Percentiles rank a stretch among this genome's conserved stretches.
Evolutionary conservation across 2,113 vertebrate species (phyloP).

Genomic region (Mastomys coucha): DNA sequence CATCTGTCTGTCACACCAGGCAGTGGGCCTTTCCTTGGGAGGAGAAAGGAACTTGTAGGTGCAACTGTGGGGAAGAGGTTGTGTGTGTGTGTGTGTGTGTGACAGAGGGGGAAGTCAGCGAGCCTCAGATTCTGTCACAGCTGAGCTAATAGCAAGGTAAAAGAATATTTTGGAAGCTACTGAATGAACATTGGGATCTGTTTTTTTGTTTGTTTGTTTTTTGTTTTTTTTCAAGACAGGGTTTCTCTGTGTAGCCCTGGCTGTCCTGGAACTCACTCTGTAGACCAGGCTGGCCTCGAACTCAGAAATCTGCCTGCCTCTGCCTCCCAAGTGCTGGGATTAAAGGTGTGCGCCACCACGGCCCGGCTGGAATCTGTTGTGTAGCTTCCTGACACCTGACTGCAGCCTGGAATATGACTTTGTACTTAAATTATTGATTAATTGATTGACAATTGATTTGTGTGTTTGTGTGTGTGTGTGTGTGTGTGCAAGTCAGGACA

Average conservation of each 20-base stretch:
- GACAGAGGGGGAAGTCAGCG: not conserved
- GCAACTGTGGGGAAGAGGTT: not conserved
- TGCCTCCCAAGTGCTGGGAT: too few relatives aligned
- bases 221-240: too few relatives aligned
- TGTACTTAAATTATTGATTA: not conserved
- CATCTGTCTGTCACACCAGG: not conserved
- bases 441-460: not conserved
- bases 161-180: not conserved
- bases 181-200: not conserved
- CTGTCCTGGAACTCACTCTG: too few relatives aligned
- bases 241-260: too few relatives aligned
- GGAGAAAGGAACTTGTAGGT: not conserved
- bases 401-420: not conserved
- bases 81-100: accelerated
- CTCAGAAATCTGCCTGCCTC: too few relatives aligned
- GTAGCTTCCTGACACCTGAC: not conserved
- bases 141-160: not conserved
- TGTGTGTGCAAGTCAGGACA: not conserved
- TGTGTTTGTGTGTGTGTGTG: not conserved
- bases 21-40: not conserved
- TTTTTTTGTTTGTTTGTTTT: too few relatives aligned
- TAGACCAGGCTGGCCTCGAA: too few relatives aligned
- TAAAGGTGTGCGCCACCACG: too few relatives aligned
- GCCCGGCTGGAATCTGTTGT: too few relatives aligned
- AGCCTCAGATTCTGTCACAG: not conserved